phyloP scores from a whole-genome alignment of 1,140 invertebrate genomes.

The Cotesia vestalis region DNA sequence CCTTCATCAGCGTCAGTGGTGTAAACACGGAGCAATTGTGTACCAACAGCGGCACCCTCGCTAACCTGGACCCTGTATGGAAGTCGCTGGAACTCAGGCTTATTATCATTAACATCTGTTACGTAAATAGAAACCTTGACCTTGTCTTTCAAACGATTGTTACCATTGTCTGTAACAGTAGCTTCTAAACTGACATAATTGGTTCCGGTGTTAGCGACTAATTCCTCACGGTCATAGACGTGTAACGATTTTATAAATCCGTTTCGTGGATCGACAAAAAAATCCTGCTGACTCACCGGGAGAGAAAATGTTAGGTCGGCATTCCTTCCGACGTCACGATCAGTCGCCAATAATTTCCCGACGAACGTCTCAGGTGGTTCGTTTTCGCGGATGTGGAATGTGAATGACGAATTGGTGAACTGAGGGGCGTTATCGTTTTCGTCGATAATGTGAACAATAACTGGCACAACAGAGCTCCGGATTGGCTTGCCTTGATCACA shows the following conservation, averaged over 20 bases:
- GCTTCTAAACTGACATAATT: constrained; percentile 85
- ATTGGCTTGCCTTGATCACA: constrained; percentile 79
- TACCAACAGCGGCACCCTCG: constrained; percentile 80
- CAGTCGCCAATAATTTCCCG: constrained; percentile 87
- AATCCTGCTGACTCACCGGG: constrained; percentile 80
- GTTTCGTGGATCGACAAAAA: constrained; percentile 87
- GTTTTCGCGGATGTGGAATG: constrained; percentile 87
- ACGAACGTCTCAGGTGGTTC: constrained; percentile 89
- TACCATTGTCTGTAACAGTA: constrained; percentile 88
- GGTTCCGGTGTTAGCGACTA: constrained; percentile 78
- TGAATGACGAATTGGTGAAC: constrained; percentile 86
- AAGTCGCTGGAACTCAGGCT: constrained; percentile 82
- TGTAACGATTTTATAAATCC: constrained; percentile 89
- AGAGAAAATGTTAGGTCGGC: constrained; percentile 90
- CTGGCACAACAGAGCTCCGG: constrained; percentile 81
- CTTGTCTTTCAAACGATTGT: constrained; percentile 79
- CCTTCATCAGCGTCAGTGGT: constrained; percentile 91
- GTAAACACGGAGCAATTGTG: constrained; percentile 83
- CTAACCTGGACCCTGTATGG: constrained; percentile 88
- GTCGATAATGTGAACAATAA: constrained; percentile 92
- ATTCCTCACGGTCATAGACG: constrained; percentile 86
- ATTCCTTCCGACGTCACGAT: constrained; percentile 89
- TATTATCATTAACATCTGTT: constrained; percentile 92
- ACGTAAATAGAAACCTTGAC: constrained; percentile 90
- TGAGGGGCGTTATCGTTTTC: constrained; percentile 95